phyloP scores from a whole-genome alignment of 92 coral and sea anemone species.

The Phymanthus crucifer region DNA sequence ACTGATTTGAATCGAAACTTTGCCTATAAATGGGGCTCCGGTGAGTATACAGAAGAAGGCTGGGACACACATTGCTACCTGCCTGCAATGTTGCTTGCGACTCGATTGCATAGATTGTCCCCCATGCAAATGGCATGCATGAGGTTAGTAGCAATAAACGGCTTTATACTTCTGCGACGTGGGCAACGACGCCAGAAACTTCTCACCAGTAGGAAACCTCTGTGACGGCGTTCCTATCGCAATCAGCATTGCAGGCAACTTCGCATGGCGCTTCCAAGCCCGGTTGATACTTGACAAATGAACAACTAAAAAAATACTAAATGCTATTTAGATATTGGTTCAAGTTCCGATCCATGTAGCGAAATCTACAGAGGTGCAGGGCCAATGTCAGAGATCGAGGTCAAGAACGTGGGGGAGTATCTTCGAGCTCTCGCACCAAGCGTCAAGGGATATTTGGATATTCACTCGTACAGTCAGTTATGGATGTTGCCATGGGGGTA shows the following conservation, averaged over 20 bases:
- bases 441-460: constrained; percentile 58
- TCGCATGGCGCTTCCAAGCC: too few relatives aligned
- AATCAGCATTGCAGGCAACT: too few relatives aligned
- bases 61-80: too few relatives aligned
- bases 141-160: too few relatives aligned
- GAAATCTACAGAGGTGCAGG: constrained; percentile 58
- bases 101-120: too few relatives aligned
- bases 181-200: too few relatives aligned
- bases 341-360: constrained; percentile 67
- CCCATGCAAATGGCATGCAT: too few relatives aligned
- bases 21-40: constrained; percentile 62
- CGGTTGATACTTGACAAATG: neutral
- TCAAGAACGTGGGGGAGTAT: constrained; percentile 54
- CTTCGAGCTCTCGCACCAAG: constrained; percentile 39
- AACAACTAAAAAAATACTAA: neutral
- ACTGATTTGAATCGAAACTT: constrained; percentile 86
- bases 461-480: constrained; percentile 83
- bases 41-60: constrained; percentile 8
- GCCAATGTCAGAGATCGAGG: constrained; percentile 76
- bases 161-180: too few relatives aligned
- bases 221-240: too few relatives aligned
- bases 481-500: constrained; percentile 86
- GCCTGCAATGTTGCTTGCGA: too few relatives aligned
- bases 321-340: constrained; percentile 26
- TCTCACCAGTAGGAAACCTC: too few relatives aligned